Percentiles rank a stretch among this genome's conserved stretches.
These are phyloP conservation scores for Porites australiensis DNA, from an alignment of 64 coral and sea anemone species.

Conservation along the genomic window DNA sequence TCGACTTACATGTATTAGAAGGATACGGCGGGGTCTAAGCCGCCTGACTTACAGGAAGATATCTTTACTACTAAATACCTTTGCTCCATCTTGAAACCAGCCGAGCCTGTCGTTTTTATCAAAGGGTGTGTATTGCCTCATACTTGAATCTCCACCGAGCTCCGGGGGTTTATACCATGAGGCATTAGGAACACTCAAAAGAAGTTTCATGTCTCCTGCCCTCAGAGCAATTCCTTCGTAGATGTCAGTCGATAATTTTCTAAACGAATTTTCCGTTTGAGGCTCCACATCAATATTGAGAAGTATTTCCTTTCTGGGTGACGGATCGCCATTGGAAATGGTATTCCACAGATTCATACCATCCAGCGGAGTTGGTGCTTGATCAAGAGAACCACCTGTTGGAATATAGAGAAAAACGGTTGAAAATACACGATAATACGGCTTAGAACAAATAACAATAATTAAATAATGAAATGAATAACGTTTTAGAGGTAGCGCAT, in stretches of 20 bases:
- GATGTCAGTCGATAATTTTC: background rate
- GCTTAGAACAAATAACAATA: too few species aligned
- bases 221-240: conserved; percentile 84
- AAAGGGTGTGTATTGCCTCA: background rate
- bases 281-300: conserved; percentile 32
- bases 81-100: background rate
- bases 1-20: too few species aligned
- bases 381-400: conserved; percentile 3
- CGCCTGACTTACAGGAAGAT: too few species aligned
- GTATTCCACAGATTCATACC: conserved; percentile 54
- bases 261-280: background rate
- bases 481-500: too few species aligned
- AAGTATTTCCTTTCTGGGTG: conserved; percentile 51
- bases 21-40: too few species aligned
- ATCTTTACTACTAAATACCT: too few species aligned
- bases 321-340: conserved; percentile 48
- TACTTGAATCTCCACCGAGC: background rate
- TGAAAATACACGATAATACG: too few species aligned
- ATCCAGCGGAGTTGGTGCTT: background rate
- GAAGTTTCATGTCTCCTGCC: conserved; percentile 84
- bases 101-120: background rate
- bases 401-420: too few species aligned
- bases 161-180: conserved; percentile 78
- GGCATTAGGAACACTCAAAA: conserved; percentile 62
- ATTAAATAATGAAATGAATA: too few species aligned